These are phyloP conservation scores for Syrmaticus mikado DNA, from an alignment of 2,113 vertebrate genomes.

Conservation along the genomic window DNA sequence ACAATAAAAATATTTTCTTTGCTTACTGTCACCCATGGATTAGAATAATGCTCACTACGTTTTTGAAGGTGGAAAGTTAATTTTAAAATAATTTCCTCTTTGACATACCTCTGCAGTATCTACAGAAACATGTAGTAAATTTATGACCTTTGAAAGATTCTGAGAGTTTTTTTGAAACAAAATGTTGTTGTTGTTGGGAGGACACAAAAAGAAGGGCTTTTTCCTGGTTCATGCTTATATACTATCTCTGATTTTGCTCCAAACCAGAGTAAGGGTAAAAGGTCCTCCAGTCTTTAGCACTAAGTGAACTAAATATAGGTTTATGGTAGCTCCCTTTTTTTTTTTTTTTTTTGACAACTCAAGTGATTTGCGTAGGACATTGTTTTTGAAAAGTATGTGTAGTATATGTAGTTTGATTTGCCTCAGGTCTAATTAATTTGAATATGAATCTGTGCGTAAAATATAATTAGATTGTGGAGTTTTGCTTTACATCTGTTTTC, in stretches of 20 bases:
- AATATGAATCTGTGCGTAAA: background rate
- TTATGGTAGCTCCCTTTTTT: background rate
- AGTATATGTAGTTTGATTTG: background rate
- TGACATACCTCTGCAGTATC: background rate
- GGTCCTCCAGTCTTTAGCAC: background rate
- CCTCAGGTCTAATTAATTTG: background rate
- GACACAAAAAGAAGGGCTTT: background rate
- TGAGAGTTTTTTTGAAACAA: background rate
- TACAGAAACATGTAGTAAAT: background rate
- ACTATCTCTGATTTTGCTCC: background rate
- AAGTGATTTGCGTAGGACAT: background rate
- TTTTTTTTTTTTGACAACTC: background rate
- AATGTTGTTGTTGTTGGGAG: background rate
- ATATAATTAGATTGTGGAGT: background rate
- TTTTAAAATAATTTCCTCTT: conserved; percentile 34
- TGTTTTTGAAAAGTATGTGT: background rate
- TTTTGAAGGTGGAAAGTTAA: conserved; percentile 42
- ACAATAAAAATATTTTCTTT: conserved; percentile 55
- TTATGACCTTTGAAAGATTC: background rate
- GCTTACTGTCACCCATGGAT: conserved; percentile 41
- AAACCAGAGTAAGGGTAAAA: background rate
- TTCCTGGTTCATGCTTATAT: background rate
- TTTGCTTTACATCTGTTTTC: background rate
- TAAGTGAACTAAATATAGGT: background rate
- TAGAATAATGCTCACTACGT: conserved; percentile 9